Evolutionary conservation across 2,888 invertebrate genomes (phyloP), one percentile per base, ranked within the genome.

Genomic region (Bombyx huttoni): DNA sequence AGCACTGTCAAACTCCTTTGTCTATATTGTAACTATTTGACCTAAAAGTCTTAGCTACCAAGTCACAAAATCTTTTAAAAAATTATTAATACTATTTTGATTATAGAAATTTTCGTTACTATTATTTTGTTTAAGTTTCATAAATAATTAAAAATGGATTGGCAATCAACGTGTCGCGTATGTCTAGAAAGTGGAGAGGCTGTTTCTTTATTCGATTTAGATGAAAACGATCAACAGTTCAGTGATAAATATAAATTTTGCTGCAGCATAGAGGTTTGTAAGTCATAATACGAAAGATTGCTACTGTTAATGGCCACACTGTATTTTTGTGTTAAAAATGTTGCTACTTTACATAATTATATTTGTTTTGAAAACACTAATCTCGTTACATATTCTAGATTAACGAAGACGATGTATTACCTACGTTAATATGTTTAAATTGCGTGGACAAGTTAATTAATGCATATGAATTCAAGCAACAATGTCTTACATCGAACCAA

Each of bases 251-350:
- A 87, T 67, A 74, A 78, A 24, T 86, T 70, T 66, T 87, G 88
- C 64, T 84, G 86, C 65, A 86, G 87, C 67, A 78, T 88, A 59
- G 80, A 88, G 83, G 89, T 88, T 79, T 63, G 80, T 68, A 82
- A 83, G 80, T 50, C 81, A 81, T 74, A n/a, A n/a, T n/a, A n/a
- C n/a, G 73, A 76, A 68, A 77, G 70, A 78, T 71, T 82, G 84
- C 86, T 86, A 88, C 86, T 84, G 85, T 87, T 40, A 81, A 83
- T 89, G 89, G 89, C 89, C 88, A 89, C 89, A 87, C 89, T 76
- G 79, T 77, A 72, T 80, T 83, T 85, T 83, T 83, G 75, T 65
- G 10, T 74, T 72, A 78, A 75, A 81, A 87, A 87, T 88, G 87
- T 88, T 89, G 89, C 89, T 88, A 84, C 84, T 47, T 24, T 70